These are phyloP conservation scores for Gerris lacustris DNA, from an alignment of 2,888 invertebrate species.

Conservation along the genomic window DNA sequence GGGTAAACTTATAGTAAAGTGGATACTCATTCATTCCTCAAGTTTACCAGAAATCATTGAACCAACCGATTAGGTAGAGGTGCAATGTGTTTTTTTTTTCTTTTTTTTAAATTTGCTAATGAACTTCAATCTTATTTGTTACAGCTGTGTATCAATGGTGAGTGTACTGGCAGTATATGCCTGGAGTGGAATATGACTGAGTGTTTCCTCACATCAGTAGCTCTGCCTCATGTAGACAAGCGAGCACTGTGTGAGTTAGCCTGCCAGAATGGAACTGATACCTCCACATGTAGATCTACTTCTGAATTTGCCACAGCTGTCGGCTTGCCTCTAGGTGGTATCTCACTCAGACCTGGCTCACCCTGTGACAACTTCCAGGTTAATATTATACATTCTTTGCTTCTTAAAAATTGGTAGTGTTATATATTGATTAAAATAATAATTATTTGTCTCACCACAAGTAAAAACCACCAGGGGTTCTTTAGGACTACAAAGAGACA, in stretches of 20 bases:
- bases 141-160: conserved; percentile 74
- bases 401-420: not conserved
- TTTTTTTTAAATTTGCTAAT: too few relatives aligned
- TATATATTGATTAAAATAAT: too few relatives aligned
- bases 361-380: conserved; percentile 98
- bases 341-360: conserved; percentile 83
- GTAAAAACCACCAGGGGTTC: too few relatives aligned
- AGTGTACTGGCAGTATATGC: conserved; percentile 92
- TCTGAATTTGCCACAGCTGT: conserved; percentile 67
- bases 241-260: conserved; percentile 88
- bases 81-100: too few relatives aligned
- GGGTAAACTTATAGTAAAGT: too few relatives aligned
- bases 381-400: conserved; percentile 25
- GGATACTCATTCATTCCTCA: too few relatives aligned
- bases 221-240: conserved; percentile 62
- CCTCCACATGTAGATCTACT: conserved; percentile 66
- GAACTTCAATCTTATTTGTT: too few relatives aligned
- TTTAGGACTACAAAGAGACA: not conserved
- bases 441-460: too few relatives aligned
- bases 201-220: conserved; percentile 80
- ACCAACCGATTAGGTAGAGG: too few relatives aligned
- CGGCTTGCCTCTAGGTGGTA: conserved; percentile 64
- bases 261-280: conserved; percentile 74
- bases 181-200: conserved; percentile 86
- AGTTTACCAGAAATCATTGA: too few relatives aligned